A percentile compares a stretch with the other conserved stretches of the same genome.
These are phyloP conservation scores for Berghia stephanieae DNA, from an alignment of 1,140 invertebrate genomes.

Conservation along the genomic window DNA sequence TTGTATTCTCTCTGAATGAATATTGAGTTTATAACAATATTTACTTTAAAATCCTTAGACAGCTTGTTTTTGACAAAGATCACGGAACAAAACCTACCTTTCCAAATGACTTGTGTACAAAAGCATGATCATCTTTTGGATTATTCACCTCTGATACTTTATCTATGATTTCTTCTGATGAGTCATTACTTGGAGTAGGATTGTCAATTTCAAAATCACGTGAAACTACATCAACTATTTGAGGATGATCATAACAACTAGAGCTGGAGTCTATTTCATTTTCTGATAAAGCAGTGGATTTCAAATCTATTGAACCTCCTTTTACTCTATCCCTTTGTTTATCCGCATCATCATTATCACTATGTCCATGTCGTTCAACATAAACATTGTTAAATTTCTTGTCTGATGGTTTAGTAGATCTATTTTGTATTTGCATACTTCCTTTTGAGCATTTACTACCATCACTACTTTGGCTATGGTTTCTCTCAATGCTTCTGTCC, in stretches of 20 bases:
- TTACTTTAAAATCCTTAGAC: neutral
- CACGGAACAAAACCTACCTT: neutral
- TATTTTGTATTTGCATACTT: neutral
- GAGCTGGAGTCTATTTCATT: neutral
- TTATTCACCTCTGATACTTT: neutral
- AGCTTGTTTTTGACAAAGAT: neutral
- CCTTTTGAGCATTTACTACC: neutral
- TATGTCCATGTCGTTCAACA: neutral
- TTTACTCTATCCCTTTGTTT: neutral
- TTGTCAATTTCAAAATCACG: neutral
- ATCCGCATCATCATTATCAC: too few relatives aligned
- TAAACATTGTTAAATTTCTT: neutral
- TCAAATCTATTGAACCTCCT: too few relatives aligned
- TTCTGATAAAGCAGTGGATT: neutral
- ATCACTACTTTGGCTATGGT: neutral
- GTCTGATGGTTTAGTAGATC: neutral
- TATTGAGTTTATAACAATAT: too few relatives aligned
- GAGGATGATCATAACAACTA: conserved; percentile 8
- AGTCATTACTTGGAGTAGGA: neutral
- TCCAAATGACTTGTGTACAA: neutral
- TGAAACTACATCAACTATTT: conserved; percentile 21
- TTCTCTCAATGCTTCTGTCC: neutral
- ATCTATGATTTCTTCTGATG: neutral
- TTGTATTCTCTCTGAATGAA: too few relatives aligned
- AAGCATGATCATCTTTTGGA: neutral